phyloP scores from a whole-genome alignment of 2,797 vertebrate species.

The Hydrolagus colliei region DNA sequence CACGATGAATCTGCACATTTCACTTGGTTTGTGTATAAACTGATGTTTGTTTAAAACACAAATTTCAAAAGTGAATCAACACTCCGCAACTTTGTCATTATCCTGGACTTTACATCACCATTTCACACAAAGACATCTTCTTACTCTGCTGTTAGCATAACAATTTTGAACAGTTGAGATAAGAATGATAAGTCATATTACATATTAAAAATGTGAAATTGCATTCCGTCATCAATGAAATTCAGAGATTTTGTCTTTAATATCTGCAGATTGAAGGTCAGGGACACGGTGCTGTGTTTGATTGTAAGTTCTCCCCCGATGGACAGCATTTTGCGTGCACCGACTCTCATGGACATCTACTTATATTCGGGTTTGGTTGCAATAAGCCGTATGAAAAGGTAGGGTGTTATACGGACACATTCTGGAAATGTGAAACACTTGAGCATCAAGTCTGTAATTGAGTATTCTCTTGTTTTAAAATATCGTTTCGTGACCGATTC shows the following conservation, averaged over 20 bases:
- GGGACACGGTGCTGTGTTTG: constrained; percentile 93
- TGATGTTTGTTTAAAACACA: no score
- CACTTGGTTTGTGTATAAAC: not conserved
- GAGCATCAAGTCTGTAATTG: no score
- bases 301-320: constrained; percentile 94
- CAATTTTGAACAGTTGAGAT: not conserved
- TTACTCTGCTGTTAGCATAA: no score
- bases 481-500: no score
- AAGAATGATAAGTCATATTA: not conserved
- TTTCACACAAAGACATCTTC: not conserved
- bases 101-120: not conserved
- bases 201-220: not conserved
- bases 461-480: no score
- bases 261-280: constrained; percentile 87
- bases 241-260: not conserved
- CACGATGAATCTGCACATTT: no score
- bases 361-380: constrained; percentile 93
- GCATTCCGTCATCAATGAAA: constrained; percentile 9
- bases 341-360: constrained; percentile 92
- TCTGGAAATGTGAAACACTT: no score
- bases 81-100: no score
- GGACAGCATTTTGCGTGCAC: constrained; percentile 96
- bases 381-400: constrained; percentile 91
- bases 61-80: no score
- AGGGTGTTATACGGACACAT: constrained; percentile 9